Evolutionary conservation across 2,888 invertebrate species (phyloP).

Genomic region (Dioctria rufipes): DNA sequence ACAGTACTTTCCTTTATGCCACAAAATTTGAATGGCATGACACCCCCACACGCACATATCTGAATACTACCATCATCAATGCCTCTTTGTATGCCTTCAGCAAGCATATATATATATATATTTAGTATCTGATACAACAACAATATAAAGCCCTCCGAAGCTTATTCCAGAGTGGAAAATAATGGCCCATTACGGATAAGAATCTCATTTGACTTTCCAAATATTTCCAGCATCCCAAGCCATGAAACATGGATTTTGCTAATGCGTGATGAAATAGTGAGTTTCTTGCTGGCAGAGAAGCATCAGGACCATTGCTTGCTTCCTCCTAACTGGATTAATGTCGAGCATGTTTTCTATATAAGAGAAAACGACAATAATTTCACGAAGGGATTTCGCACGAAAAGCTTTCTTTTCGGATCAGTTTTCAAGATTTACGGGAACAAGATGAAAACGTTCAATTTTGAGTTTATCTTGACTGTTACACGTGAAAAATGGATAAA

Average conservation of each 20-base stretch:
- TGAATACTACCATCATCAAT: neutral
- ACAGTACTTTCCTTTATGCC: neutral
- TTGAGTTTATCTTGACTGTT: no score
- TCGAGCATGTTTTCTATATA: slow-evolving; percentile 14
- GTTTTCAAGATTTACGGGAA: neutral
- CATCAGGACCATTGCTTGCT: no score
- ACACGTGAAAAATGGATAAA: no score
- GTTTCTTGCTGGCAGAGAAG: neutral
- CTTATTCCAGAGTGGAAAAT: slow-evolving; percentile 35
- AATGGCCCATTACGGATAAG: slow-evolving; percentile 48
- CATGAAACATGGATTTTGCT: slow-evolving; percentile 39
- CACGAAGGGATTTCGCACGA: slow-evolving; percentile 8
- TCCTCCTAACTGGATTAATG: neutral
- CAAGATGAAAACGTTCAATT: no score
- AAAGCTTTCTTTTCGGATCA: slow-evolving; percentile 14
- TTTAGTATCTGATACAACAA: slow-evolving; percentile 14
- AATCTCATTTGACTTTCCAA: slow-evolving; percentile 50
- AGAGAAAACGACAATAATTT: slow-evolving; percentile 34
- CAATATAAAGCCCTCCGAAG: slow-evolving; percentile 1
- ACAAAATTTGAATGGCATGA: slow-evolving; percentile 3
- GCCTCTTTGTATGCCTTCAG: neutral
- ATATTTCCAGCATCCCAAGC: slow-evolving; percentile 18
- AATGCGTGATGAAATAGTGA: slow-evolving; percentile 49
- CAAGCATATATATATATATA: neutral
- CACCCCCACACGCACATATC: neutral